phyloP scores from a whole-genome alignment of 2,113 vertebrate species.

The Telmatochromis sp. region DNA sequence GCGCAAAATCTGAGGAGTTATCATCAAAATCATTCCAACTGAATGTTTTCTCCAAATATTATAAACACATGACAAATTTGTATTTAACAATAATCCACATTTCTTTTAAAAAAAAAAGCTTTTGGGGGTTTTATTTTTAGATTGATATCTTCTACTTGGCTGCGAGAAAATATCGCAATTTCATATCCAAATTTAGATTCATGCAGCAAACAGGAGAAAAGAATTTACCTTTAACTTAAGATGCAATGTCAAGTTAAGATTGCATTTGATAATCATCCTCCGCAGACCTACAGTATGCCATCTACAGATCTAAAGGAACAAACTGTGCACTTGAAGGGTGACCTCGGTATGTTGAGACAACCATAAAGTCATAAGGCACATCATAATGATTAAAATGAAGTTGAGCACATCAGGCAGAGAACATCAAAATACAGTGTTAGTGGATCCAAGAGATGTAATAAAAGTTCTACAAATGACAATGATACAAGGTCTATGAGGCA shows the following conservation, averaged over 20 bases:
- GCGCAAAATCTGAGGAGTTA: not conserved
- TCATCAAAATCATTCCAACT: not conserved
- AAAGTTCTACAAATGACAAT: constrained; percentile 33
- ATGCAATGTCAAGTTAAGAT: not conserved
- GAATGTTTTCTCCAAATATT: not conserved
- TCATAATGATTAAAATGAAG: constrained; percentile 13
- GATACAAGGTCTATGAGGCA: constrained; percentile 42
- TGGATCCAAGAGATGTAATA: constrained; percentile 39
- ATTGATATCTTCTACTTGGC: not conserved
- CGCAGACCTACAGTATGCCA: not conserved
- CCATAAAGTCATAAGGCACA: constrained; percentile 45
- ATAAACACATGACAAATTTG: not conserved
- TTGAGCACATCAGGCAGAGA: constrained; percentile 28
- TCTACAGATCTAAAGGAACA: not conserved
- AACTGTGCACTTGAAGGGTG: constrained; percentile 58
- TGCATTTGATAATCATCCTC: not conserved
- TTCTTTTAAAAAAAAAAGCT: rapidly evolving
- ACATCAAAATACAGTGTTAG: constrained; percentile 47
- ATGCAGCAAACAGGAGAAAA: not conserved
- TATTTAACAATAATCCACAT: not conserved
- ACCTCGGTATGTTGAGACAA: constrained; percentile 6
- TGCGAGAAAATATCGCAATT: not conserved
- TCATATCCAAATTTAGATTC: not conserved
- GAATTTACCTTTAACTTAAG: not conserved
- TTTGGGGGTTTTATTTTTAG: not conserved